phyloP scores from a whole-genome alignment of 2,797 vertebrate genomes.

The Vespertilio murinus region DNA sequence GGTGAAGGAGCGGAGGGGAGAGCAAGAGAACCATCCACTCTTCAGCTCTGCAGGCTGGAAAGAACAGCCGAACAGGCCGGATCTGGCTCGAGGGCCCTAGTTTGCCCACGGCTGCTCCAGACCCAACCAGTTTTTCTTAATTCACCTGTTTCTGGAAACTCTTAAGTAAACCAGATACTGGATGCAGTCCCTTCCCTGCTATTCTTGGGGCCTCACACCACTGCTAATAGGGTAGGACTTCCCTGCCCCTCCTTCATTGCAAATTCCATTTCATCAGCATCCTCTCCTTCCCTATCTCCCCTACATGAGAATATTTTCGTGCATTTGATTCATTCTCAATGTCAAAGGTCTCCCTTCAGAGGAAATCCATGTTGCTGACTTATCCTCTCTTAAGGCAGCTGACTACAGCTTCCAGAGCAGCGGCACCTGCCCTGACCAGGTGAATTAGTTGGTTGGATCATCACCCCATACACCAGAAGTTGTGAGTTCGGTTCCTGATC shows the following conservation, averaged over 20 bases:
- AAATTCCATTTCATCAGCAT: neutral
- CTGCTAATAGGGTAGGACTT: neutral
- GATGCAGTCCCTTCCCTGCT: neutral
- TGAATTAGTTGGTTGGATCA: neutral
- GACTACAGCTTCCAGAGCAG: neutral
- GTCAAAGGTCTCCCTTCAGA: neutral
- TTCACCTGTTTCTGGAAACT: neutral
- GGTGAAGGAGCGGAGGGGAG: no score
- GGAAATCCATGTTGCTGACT: neutral
- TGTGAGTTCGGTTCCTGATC: neutral
- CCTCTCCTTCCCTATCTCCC: neutral
- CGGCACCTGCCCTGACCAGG: neutral
- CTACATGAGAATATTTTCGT: neutral
- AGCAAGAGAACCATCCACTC: no score
- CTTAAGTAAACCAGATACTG: neutral
- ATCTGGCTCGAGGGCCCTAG: no score
- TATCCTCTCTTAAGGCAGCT: neutral
- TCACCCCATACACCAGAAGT: neutral
- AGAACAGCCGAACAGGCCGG: no score
- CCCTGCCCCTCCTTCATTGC: no score
- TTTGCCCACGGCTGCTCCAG: no score
- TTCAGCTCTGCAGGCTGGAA: no score
- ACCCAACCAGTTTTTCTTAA: neutral
- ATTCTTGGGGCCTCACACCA: neutral
- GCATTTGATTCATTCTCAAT: neutral